Evolutionary conservation across 2,888 invertebrate species (phyloP).

Genomic region (Clanis bilineata): DNA sequence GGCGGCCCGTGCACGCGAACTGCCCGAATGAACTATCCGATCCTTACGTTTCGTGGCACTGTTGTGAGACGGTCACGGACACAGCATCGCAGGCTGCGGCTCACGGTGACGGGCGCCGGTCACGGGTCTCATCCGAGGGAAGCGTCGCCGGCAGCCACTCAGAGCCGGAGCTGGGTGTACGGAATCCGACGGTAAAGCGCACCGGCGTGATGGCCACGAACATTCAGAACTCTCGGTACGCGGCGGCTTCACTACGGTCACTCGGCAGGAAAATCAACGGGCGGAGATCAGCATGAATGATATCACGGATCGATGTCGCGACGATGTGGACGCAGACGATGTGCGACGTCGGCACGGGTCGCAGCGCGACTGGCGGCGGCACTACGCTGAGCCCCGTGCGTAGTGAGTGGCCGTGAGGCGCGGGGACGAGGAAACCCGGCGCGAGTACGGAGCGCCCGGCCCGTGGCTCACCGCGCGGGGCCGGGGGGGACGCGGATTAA

Average conservation of each 20-base stretch:
- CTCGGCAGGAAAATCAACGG: constrained; percentile 75
- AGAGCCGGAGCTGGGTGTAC: constrained; percentile 68
- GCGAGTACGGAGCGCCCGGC: constrained; percentile 76
- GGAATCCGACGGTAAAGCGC: constrained; percentile 71
- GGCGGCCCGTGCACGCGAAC: constrained; percentile 66
- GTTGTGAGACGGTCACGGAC: constrained; percentile 78
- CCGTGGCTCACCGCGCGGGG: constrained; percentile 48
- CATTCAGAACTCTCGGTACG: constrained; percentile 75
- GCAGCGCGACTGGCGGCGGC: constrained; percentile 77
- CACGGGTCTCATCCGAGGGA: constrained; percentile 68
- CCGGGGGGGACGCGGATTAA: constrained; percentile 67
- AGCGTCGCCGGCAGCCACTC: constrained; percentile 56
- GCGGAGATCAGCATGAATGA: constrained; percentile 76
- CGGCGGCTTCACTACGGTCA: constrained; percentile 66
- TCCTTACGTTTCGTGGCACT: constrained; percentile 82
- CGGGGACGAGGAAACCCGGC: constrained; percentile 82
- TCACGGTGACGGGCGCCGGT: constrained; percentile 60
- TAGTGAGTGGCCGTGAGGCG: constrained; percentile 82
- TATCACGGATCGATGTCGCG: constrained; percentile 57
- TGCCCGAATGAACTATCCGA: constrained; percentile 69
- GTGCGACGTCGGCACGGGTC: constrained; percentile 75
- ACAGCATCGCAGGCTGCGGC: constrained; percentile 77
- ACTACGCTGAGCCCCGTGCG: constrained; percentile 78
- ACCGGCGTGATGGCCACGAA: constrained; percentile 68
- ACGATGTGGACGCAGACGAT: constrained; percentile 35